These are phyloP conservation scores for Darevskia mixta DNA, from an alignment of 2,797 vertebrate species.

Conservation along the genomic window DNA sequence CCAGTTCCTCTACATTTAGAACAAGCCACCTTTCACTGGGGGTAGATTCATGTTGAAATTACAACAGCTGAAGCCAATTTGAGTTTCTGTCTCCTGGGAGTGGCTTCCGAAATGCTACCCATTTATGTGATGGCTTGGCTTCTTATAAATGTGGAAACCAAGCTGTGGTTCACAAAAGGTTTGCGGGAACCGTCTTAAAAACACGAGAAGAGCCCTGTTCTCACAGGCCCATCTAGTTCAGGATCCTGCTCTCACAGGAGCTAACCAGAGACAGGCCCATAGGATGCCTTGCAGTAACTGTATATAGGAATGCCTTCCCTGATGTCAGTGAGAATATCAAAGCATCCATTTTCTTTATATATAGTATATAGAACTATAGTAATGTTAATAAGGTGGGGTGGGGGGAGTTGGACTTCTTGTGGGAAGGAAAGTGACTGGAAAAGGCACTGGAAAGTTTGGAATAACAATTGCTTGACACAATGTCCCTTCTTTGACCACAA, in stretches of 20 bases:
- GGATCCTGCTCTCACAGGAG: too few species aligned
- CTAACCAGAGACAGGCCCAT: too few species aligned
- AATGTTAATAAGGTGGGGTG: too few species aligned
- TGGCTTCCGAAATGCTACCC: conserved; percentile 31
- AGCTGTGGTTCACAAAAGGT: not conserved
- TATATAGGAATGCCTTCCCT: not conserved
- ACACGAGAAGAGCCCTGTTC: too few species aligned
- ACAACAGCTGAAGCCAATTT: conserved; percentile 23
- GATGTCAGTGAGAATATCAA: not conserved
- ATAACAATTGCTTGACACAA: too few species aligned
- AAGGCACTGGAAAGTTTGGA: too few species aligned
- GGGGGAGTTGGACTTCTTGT: too few species aligned
- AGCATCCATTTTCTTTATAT: not conserved
- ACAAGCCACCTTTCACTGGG: conserved; percentile 26
- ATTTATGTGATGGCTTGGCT: conserved; percentile 43
- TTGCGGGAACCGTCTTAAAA: not conserved
- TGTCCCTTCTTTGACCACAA: not conserved
- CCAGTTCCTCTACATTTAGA: conserved; percentile 1
- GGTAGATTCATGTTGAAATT: conserved; percentile 32
- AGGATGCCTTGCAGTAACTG: not conserved
- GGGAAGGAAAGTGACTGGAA: too few species aligned
- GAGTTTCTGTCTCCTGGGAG: conserved; percentile 69
- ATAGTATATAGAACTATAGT: not conserved
- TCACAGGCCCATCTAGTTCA: too few species aligned
- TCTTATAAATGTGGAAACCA: conserved; percentile 29